Percentiles rank a stretch among this genome's conserved stretches.
Evolutionary conservation across 2,888 invertebrate species (phyloP).

Genomic region (Petrolisthes manimaculis): DNA sequence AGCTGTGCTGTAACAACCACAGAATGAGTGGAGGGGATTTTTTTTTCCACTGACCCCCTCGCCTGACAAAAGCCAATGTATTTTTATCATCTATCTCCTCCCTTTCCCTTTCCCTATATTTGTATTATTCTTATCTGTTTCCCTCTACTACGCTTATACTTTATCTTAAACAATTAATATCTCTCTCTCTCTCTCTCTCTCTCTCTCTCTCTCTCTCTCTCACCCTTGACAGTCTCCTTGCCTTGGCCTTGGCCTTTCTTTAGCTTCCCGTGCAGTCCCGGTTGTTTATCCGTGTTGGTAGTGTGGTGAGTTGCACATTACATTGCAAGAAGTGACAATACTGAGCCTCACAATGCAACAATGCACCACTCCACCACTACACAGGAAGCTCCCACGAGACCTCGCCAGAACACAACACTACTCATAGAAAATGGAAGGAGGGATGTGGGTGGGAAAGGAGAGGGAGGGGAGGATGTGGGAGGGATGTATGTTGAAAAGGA

Average conservation of each 20-base stretch:
- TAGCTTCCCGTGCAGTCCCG: background rate
- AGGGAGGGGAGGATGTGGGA: too few relatives aligned
- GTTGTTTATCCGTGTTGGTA: background rate
- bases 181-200: slow-evolving; percentile 23
- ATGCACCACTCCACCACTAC: background rate
- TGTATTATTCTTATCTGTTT: background rate
- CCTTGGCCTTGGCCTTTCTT: background rate
- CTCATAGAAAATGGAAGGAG: background rate
- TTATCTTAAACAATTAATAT: background rate
- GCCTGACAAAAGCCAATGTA: too few relatives aligned
- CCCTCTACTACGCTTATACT: background rate
- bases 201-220: slow-evolving; percentile 26
- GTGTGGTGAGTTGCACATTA: background rate
- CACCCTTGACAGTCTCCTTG: background rate
- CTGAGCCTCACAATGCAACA: slow-evolving; percentile 7
- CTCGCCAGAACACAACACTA: background rate
- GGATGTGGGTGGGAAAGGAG: background rate
- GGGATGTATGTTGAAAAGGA: background rate
- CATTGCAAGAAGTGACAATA: background rate
- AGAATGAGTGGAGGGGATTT: too few relatives aligned
- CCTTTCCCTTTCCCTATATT: background rate
- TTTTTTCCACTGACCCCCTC: too few relatives aligned
- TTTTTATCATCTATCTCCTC: background rate
- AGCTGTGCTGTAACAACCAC: too few relatives aligned
- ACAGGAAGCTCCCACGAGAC: background rate